Conservation (phyloP, 2,797 vertebrate species). For the Delichon dasypus region DNA sequence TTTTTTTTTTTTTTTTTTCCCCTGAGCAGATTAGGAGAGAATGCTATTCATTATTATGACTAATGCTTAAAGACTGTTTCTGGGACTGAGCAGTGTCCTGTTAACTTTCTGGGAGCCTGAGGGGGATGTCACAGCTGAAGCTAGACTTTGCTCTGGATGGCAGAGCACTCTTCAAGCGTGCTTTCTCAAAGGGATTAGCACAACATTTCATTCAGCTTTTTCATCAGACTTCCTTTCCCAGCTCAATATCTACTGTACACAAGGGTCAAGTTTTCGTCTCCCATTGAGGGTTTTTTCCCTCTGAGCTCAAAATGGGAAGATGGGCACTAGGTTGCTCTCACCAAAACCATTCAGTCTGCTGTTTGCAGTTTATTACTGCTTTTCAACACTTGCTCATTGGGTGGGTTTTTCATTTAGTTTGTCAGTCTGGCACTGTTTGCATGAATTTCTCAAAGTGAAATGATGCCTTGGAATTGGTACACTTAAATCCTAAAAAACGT, state of each 20-base stretch:
- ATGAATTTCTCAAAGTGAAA: conserved; percentile 10
- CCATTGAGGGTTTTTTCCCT: not conserved
- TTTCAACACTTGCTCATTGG: not conserved
- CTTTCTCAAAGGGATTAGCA: conserved; percentile 67
- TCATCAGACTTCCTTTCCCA: conserved; percentile 55
- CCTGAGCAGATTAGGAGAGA: conserved; percentile 56
- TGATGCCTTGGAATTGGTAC: not conserved
- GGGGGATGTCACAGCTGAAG: conserved; percentile 64
- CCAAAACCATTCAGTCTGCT: not conserved
- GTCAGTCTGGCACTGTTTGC: not conserved
- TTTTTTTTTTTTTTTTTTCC: not conserved
- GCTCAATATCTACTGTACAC: conserved; percentile 51
- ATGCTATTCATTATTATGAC: conserved; percentile 59
- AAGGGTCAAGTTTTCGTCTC: conserved; percentile 39
- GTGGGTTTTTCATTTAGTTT: not conserved
- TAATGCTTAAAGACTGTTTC: conserved; percentile 67
- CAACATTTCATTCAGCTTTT: conserved; percentile 73
- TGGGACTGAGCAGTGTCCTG: conserved; percentile 38
- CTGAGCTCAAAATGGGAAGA: not conserved
- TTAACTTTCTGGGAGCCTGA: conserved; percentile 63
- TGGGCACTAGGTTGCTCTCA: conserved; percentile 12
- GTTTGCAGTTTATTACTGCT: conserved; percentile 26
- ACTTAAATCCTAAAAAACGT: not conserved
- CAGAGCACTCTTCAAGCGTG: conserved; percentile 68
- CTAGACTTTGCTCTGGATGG: conserved; percentile 65